phyloP scores from a whole-genome alignment of 2,888 invertebrate species.

The Agrochola lychnidis region DNA sequence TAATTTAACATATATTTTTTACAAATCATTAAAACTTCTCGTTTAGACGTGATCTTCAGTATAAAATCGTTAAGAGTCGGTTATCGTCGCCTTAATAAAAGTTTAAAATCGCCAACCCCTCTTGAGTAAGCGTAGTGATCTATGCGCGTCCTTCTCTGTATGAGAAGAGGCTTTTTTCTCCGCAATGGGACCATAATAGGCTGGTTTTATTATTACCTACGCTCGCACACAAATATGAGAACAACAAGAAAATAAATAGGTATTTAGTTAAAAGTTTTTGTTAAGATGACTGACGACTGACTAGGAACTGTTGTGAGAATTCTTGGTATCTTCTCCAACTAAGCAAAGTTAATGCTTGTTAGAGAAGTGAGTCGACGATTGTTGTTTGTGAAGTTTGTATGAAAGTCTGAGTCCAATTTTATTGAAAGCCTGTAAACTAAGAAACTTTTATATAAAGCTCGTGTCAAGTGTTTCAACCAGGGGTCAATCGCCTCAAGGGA shows the following conservation, averaged over 20 bases:
- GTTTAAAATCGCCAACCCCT: background rate
- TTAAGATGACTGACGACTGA: background rate
- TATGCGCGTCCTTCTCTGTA: background rate
- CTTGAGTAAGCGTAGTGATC: background rate
- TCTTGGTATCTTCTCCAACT: background rate
- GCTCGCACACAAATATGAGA: background rate
- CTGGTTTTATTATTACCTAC: no score
- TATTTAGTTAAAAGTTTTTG: background rate
- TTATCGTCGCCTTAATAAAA: background rate
- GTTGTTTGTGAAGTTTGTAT: background rate
- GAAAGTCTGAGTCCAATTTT: background rate
- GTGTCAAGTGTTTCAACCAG: background rate
- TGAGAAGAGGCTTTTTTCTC: background rate
- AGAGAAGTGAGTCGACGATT: background rate
- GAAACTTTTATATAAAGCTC: slow-evolving; percentile 2
- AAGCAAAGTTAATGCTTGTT: slow-evolving; percentile 10
- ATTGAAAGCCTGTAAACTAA: background rate
- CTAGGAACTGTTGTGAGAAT: background rate
- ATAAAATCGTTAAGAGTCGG: no score
- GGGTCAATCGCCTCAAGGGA: background rate
- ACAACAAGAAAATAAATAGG: background rate
- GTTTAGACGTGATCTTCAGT: no score
- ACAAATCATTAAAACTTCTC: no score
- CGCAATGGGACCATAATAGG: no score
- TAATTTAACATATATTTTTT: no score